Conservation (phyloP, 2,888 invertebrate genomes). For the Platycheirus albimanus region DNA sequence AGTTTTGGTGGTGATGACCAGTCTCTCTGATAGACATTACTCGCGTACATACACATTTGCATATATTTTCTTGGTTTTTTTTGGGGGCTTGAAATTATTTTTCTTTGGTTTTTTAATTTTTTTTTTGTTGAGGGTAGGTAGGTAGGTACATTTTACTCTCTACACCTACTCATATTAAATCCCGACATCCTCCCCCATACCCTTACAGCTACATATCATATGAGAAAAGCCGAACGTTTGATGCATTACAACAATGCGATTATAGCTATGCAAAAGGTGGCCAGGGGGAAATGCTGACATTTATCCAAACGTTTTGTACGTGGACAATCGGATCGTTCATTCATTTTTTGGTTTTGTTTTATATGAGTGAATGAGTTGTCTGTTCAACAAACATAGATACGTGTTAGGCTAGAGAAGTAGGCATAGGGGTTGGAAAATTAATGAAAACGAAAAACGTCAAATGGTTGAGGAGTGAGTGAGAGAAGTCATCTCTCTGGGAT, state of each 20-base stretch:
- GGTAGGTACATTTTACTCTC: too few relatives aligned
- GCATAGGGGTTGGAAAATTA: constrained; percentile 27
- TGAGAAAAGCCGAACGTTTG: constrained; percentile 55
- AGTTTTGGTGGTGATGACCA: constrained; percentile 59
- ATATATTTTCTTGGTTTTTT: constrained; percentile 62
- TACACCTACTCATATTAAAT: constrained; percentile 34
- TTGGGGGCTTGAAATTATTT: constrained; percentile 49
- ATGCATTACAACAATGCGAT: constrained; percentile 73
- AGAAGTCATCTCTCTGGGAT: constrained; percentile 52
- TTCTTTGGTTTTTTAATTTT: constrained; percentile 46
- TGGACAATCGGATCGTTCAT: constrained; percentile 24
- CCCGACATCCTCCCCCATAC: too few relatives aligned
- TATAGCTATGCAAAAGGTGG: constrained; percentile 46
- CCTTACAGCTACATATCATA: not conserved
- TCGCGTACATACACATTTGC: constrained; percentile 36
- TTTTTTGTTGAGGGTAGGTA: constrained; percentile 24
- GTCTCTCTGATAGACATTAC: constrained; percentile 49
- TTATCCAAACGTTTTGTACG: constrained; percentile 62
- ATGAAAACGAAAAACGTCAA: constrained; percentile 46
- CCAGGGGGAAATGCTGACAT: constrained; percentile 57
- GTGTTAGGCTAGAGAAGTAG: constrained; percentile 53
- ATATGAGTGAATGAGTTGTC: constrained; percentile 49
- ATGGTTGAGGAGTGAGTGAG: not conserved
- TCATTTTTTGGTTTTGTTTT: constrained; percentile 29
- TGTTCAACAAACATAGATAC: constrained; percentile 33